These are phyloP conservation scores for Amphilophus citrinellus DNA, from an alignment of 2,113 vertebrate genomes.

Conservation along the genomic window DNA sequence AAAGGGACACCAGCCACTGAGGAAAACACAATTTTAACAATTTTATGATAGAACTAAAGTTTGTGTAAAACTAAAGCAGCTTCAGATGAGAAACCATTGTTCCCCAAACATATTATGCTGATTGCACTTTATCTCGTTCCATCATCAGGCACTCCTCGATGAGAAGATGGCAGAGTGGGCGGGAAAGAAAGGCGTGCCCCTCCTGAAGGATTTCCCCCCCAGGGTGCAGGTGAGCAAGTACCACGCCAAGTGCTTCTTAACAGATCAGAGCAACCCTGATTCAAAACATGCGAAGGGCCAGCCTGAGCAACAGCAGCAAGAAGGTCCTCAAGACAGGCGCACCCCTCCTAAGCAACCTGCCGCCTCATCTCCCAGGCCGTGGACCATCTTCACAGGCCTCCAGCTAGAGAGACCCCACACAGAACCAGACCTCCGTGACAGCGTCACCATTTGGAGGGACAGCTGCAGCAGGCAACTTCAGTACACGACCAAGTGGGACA, in stretches of 20 bases:
- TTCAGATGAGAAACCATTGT: no score
- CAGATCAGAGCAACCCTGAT: not conserved
- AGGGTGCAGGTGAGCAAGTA: slow-evolving; percentile 32
- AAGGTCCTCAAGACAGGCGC: not conserved
- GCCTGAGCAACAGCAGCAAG: not conserved
- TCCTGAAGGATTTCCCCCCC: slow-evolving; percentile 4
- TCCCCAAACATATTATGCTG: not conserved
- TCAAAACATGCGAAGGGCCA: not conserved
- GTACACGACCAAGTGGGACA: slow-evolving; percentile 62
- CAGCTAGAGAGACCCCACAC: slow-evolving; percentile 14
- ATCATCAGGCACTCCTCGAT: slow-evolving; percentile 44
- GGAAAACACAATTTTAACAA: not conserved
- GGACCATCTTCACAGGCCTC: slow-evolving; percentile 50
- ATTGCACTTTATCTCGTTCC: not conserved
- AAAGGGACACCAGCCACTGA: not conserved
- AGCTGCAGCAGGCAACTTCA: not conserved
- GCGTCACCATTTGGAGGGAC: slow-evolving; percentile 44
- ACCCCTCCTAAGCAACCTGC: slow-evolving; percentile 19
- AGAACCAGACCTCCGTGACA: slow-evolving; percentile 55
- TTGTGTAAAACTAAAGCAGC: not conserved
- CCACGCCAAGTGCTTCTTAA: slow-evolving; percentile 47
- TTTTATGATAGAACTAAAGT: not conserved
- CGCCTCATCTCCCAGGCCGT: slow-evolving; percentile 27
- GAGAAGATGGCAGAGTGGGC: slow-evolving; percentile 62
- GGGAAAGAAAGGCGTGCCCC: slow-evolving; percentile 57